Conservation (phyloP, 1,140 invertebrate species). For the Sitobion miscanthi region DNA sequence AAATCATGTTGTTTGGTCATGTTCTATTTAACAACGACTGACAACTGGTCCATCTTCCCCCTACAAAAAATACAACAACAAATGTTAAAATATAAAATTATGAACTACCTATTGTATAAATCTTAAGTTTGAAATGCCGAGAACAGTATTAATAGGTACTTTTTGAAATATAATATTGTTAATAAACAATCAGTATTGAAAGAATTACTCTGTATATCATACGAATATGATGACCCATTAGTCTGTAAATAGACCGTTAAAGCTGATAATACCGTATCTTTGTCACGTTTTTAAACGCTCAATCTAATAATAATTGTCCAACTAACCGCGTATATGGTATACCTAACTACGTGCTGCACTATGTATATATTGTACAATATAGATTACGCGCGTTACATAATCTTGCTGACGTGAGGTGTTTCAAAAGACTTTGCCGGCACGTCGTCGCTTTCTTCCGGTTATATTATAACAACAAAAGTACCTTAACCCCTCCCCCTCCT, state of each 20-base stretch:
- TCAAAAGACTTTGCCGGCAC: not conserved
- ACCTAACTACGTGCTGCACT: not conserved
- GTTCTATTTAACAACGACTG: no score
- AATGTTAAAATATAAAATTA: not conserved
- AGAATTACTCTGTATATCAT: not conserved
- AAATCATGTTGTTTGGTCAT: not conserved
- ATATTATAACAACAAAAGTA: slow-evolving; percentile 16
- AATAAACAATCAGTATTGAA: not conserved
- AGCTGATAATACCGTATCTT: not conserved
- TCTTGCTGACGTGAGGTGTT: not conserved
- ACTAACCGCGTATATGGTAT: not conserved
- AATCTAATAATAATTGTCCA: not conserved
- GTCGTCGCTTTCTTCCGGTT: not conserved
- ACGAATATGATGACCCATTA: not conserved
- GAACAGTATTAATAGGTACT: not conserved
- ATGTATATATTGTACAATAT: not conserved
- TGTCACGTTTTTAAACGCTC: not conserved
- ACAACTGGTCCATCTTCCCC: no score
- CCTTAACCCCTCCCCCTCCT: not conserved
- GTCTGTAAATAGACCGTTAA: not conserved
- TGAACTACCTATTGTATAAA: not conserved
- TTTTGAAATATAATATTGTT: not conserved
- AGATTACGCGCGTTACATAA: not conserved
- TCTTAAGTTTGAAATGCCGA: not conserved
- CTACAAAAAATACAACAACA: not conserved